Base-by-base conservation (phyloP, 2,113 vertebrate species). In the Larimichthys crocea region DNA sequence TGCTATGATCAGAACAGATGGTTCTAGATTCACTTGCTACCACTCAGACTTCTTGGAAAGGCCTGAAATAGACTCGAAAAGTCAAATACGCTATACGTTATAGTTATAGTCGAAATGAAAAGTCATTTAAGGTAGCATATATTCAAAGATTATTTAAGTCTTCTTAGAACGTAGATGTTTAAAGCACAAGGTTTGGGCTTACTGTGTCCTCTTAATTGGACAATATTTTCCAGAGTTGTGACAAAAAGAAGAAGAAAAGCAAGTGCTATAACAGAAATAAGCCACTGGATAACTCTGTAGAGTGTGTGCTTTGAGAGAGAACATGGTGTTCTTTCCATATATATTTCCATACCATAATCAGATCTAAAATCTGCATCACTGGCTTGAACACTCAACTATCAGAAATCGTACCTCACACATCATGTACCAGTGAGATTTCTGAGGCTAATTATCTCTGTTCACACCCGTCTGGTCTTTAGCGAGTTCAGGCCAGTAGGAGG, bases 1-100 rank as follows among this genome's bases (percentile, higher is more conserved):
- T 86, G 88, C 89, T 80, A 63, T 75, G 88, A 91, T 89, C 71
- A 77, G 85, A 91, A 88, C 86, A 93, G 91, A 93, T 86, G 88
- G 88, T 87, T 86, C 35, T 53, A 64, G 61, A 83, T 89, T 91
- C 81, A 79, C 69, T 70, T 24, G 9, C 72, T 74, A 70, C 62
- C 40, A 76, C 53, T 80, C 55, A 24, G 76, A 52, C 70, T 65
- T 74, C 66, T 48, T 82, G 74, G 67, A 74, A 65, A 56, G 49
- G 42, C 63, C 52, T 26, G 62, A 65, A 76, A 78, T 55, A 76
- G 59, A 84, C 42, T 78, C 72, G 17, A 79, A 76, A 89, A 44
- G 71, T 80, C 20, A 22, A 82, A 79, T 82, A 77, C 24, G 24
- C 24, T 24, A 24, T 24, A 24, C 24, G 24, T 24, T 24, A 24